phyloP scores from a whole-genome alignment of 30 jellyfish, hydroid and myxozoan species.

The Chrysaora quinquecirrha region DNA sequence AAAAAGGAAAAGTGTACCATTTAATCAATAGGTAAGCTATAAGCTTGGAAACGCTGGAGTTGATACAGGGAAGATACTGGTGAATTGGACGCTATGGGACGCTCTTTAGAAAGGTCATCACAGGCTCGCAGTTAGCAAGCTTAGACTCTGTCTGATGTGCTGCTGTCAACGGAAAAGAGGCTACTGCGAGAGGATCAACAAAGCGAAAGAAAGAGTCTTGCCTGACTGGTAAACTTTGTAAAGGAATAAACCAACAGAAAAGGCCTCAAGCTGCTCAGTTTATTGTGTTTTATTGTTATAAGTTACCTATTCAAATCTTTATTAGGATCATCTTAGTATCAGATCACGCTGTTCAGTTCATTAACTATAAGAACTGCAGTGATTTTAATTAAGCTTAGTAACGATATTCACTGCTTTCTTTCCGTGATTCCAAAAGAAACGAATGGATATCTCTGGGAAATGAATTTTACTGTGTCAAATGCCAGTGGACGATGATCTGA shows the following conservation, averaged over 20 bases:
- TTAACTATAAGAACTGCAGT: background rate
- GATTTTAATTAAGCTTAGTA: background rate
- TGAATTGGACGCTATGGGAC: no score
- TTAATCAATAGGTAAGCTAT: no score
- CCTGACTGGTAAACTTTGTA: background rate
- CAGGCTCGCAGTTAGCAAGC: background rate
- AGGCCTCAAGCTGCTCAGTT: background rate
- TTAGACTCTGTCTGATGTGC: background rate
- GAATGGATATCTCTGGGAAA: background rate
- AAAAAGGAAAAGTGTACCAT: no score
- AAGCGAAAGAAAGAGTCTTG: background rate
- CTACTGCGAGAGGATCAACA: background rate
- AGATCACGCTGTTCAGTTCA: background rate
- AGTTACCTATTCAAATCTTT: background rate
- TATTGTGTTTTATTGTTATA: background rate
- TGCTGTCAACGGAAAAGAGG: background rate
- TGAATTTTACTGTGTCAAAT: background rate
- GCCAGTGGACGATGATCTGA: no score
- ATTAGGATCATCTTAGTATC: background rate
- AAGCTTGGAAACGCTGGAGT: no score
- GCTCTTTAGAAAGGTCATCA: no score
- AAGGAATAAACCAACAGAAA: background rate
- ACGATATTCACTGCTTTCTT: background rate
- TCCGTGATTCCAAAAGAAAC: slow-evolving; percentile 1
- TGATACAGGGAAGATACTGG: no score